A percentile compares a stretch with the other conserved stretches of the same genome.
These are phyloP conservation scores for Neria commutata DNA, from an alignment of 2,888 invertebrate species.

Conservation along the genomic window DNA sequence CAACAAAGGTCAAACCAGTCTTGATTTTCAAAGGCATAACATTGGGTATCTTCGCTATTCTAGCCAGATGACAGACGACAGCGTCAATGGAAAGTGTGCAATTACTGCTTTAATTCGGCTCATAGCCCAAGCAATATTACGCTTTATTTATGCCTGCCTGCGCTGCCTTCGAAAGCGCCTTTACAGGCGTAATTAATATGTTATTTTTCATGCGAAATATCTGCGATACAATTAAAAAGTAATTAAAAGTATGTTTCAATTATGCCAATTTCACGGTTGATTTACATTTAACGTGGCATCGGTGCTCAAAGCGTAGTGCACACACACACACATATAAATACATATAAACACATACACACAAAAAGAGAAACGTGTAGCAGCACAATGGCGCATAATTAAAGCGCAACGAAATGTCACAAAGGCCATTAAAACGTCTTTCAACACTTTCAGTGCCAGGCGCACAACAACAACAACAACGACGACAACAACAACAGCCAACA, in stretches of 20 bases:
- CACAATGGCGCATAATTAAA: not conserved
- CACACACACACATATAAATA: slow-evolving; percentile 34
- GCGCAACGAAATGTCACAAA: slow-evolving; percentile 8
- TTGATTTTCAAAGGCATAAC: no score
- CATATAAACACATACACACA: slow-evolving; percentile 37
- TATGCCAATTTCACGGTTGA: slow-evolving; percentile 4
- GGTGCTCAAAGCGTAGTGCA: slow-evolving; percentile 1
- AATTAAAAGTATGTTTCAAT: slow-evolving; percentile 11
- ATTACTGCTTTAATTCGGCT: slow-evolving; percentile 38
- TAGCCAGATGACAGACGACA: no score
- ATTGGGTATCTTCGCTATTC: no score
- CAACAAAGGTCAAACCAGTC: no score
- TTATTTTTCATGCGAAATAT: no score
- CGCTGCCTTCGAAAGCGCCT: no score
- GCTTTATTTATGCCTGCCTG: no score
- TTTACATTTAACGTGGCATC: slow-evolving; percentile 2
- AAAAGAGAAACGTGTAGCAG: not conserved
- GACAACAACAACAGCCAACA: no score
- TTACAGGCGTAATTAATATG: not conserved
- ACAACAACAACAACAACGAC: not conserved
- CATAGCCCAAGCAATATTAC: no score
- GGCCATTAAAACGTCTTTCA: slow-evolving; percentile 9
- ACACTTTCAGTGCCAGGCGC: not conserved
- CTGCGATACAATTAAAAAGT: slow-evolving; percentile 7
- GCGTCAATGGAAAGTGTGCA: slow-evolving; percentile 25